These are phyloP conservation scores for Leptopterna dolabrata DNA, from an alignment of 2,888 invertebrate species.

Conservation along the genomic window DNA sequence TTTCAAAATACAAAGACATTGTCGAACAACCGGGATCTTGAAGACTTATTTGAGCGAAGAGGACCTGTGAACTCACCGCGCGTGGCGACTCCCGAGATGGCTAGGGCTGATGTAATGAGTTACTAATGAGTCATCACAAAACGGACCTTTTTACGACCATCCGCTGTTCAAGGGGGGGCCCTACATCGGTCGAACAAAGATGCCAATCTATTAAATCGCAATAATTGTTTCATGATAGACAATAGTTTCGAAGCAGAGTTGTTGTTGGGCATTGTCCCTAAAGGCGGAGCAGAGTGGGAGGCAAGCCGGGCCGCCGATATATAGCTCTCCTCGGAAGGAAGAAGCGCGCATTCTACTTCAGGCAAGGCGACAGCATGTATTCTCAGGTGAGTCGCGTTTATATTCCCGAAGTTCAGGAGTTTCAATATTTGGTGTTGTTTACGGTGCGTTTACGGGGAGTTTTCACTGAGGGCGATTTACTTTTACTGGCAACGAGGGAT, in stretches of 20 bases:
- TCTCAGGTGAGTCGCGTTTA: slow-evolving; percentile 39
- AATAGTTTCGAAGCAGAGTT: slow-evolving; percentile 31
- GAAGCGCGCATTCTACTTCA: slow-evolving; percentile 49
- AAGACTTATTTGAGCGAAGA: neutral
- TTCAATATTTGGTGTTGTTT: neutral
- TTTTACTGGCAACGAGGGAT: neutral
- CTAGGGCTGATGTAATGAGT: slow-evolving; percentile 40
- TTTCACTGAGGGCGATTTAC: neutral
- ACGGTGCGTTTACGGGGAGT: neutral
- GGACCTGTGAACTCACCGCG: neutral
- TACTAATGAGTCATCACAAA: slow-evolving; percentile 50
- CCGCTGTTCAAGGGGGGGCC: neutral
- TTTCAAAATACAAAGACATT: too few relatives aligned
- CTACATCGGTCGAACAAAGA: neutral
- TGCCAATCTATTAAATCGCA: slow-evolving; percentile 52
- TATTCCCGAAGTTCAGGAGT: neutral
- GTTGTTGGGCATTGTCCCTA: slow-evolving; percentile 48
- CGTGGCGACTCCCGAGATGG: slow-evolving; percentile 27
- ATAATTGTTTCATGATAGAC: slow-evolving; percentile 43
- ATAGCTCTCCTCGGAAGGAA: slow-evolving; percentile 21
- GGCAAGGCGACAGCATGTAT: slow-evolving; percentile 47
- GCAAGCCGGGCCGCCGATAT: slow-evolving; percentile 24
- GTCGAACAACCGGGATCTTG: too few relatives aligned
- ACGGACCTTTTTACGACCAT: slow-evolving; percentile 35
- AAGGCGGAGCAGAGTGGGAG: slow-evolving; percentile 25